Conservation (phyloP, 2,888 invertebrate genomes). For the Phytoseiulus persimilis region DNA sequence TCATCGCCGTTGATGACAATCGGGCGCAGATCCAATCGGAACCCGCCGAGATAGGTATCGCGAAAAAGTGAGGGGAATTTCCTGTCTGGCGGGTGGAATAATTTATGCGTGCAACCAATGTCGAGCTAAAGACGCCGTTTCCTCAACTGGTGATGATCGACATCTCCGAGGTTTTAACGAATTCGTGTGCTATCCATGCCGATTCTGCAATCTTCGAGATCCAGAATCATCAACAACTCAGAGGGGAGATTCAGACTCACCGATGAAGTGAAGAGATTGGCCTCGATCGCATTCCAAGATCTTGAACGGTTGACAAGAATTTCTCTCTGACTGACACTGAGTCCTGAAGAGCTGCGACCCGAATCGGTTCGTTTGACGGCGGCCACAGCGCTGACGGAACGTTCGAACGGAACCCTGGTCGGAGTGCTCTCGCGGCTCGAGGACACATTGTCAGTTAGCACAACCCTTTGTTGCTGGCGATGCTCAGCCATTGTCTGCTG, state of each 20-base stretch:
- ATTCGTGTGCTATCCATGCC: too few relatives aligned
- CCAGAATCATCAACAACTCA: not conserved
- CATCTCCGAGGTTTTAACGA: too few relatives aligned
- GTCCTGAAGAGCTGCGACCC: conserved; percentile 31
- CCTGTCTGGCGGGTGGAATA: too few relatives aligned
- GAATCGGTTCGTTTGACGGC: conserved; percentile 39
- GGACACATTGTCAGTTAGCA: conserved; percentile 12
- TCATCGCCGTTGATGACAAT: too few relatives aligned
- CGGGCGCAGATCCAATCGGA: too few relatives aligned
- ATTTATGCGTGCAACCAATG: too few relatives aligned
- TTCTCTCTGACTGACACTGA: conserved; percentile 35
- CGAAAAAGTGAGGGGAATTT: too few relatives aligned
- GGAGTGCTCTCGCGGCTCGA: conserved; percentile 36
- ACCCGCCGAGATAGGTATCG: too few relatives aligned
- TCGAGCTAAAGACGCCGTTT: too few relatives aligned
- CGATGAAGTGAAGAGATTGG: conserved; percentile 33
- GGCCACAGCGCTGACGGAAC: conserved; percentile 34
- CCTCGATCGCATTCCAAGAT: conserved; percentile 34
- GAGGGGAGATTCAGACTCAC: not conserved
- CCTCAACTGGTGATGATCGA: too few relatives aligned
- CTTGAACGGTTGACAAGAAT: conserved; percentile 33
- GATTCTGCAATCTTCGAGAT: too few relatives aligned
- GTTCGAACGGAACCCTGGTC: conserved; percentile 34
- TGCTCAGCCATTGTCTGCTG: conserved; percentile 11
- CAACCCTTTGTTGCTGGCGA: conserved; percentile 16